phyloP scores from a whole-genome alignment of 2,888 invertebrate genomes.

The Eustalomyia histrio region DNA sequence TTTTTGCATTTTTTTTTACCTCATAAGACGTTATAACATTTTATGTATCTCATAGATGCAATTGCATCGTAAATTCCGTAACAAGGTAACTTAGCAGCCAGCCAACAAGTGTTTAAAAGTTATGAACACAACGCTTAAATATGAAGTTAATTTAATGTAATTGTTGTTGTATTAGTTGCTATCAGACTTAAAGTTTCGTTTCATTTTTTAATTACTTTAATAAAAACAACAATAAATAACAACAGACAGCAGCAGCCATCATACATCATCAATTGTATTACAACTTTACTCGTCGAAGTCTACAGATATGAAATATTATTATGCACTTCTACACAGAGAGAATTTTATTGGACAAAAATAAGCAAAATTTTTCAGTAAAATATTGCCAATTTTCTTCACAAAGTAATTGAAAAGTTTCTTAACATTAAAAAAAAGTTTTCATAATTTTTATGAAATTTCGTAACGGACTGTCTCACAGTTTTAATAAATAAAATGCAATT shows the following conservation, averaged over 20 bases:
- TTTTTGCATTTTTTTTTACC: background rate
- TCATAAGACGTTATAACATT: background rate
- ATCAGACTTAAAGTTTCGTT: slow-evolving; percentile 34
- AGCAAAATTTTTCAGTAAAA: no score
- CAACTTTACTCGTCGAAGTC: background rate
- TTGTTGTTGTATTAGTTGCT: background rate
- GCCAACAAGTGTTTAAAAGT: background rate
- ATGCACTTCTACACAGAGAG: background rate
- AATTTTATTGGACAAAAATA: no score
- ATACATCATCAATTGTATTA: slow-evolving; percentile 46
- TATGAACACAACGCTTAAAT: background rate
- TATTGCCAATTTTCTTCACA: no score
- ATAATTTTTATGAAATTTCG: no score
- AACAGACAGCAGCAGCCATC: slow-evolving; percentile 51
- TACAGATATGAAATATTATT: slow-evolving; percentile 4
- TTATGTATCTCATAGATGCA: slow-evolving; percentile 61
- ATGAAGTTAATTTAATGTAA: background rate
- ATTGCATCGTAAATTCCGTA: slow-evolving; percentile 63
- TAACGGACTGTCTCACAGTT: no score
- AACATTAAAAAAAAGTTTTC: no score
- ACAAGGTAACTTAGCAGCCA: slow-evolving; percentile 41
- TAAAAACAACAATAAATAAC: slow-evolving; percentile 38
- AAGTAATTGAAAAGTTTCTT: no score
- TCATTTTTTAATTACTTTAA: slow-evolving; percentile 54
- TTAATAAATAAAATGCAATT: no score